These are phyloP conservation scores for Acanthisitta chloris DNA, from an alignment of 2,113 vertebrate species.

Conservation along the genomic window DNA sequence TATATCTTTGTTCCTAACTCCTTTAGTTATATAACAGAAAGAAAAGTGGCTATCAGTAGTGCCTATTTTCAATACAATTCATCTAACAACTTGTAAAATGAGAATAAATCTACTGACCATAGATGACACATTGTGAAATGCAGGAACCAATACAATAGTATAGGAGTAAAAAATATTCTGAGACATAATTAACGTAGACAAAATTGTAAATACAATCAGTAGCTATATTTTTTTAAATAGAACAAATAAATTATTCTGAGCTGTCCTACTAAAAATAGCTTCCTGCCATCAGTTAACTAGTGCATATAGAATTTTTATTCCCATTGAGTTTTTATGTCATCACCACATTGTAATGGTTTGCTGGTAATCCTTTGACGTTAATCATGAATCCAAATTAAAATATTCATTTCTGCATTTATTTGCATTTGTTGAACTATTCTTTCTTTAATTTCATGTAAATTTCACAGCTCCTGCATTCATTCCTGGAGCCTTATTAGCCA, in stretches of 20 bases:
- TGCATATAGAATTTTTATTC: slow-evolving; percentile 61
- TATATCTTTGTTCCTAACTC: neutral
- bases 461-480: slow-evolving; percentile 63
- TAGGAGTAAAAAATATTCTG: slow-evolving; percentile 34
- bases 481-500: slow-evolving; percentile 55
- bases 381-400: slow-evolving; percentile 76
- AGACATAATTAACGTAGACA: slow-evolving; percentile 36
- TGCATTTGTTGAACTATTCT: slow-evolving; percentile 72
- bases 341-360: slow-evolving; percentile 63
- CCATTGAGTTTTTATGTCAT: slow-evolving; percentile 69
- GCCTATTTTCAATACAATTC: neutral
- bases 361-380: slow-evolving; percentile 66
- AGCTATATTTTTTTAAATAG: slow-evolving; percentile 22
- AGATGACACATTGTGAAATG: neutral
- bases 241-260: slow-evolving; percentile 58
- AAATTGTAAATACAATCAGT: slow-evolving; percentile 62
- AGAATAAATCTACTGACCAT: slow-evolving; percentile 16
- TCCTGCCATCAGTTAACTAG: slow-evolving; percentile 56
- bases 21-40: neutral
- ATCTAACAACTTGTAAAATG: slow-evolving; percentile 38
- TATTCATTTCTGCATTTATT: slow-evolving; percentile 77
- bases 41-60: slow-evolving; percentile 13
- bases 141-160: neutral
- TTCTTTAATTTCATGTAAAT: slow-evolving; percentile 80
- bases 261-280: slow-evolving; percentile 69